phyloP scores from a whole-genome alignment of 2,113 vertebrate species.

The Antechinus stuartii region DNA sequence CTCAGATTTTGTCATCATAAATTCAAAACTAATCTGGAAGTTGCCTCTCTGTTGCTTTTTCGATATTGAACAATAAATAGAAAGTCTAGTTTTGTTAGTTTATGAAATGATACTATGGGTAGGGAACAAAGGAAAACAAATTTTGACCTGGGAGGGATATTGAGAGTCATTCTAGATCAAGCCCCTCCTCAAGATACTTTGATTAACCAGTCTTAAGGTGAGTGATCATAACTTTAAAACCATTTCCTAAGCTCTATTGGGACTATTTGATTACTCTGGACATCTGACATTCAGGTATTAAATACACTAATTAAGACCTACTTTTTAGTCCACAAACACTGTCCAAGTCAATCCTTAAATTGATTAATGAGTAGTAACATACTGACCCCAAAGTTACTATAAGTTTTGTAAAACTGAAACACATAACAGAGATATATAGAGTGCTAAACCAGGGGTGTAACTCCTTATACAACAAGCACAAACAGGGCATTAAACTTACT shows the following conservation, averaged over 20 bases:
- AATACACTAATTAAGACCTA: conserved; percentile 20
- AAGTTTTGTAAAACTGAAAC: conserved; percentile 34
- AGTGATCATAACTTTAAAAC: conserved; percentile 33
- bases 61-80: conserved; percentile 42
- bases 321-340: conserved; percentile 53
- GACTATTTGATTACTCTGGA: conserved; percentile 45
- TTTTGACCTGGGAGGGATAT: not conserved
- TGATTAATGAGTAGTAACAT: conserved; percentile 61
- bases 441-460: conserved; percentile 89
- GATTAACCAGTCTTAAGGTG: conserved; percentile 42
- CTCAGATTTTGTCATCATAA: too few relatives aligned
- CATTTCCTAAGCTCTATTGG: conserved; percentile 47
- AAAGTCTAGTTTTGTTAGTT: conserved; percentile 40
- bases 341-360: conserved; percentile 59
- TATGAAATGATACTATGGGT: conserved; percentile 22
- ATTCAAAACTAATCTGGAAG: conserved; percentile 12
- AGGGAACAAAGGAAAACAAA: conserved; percentile 46
- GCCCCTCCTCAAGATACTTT: not conserved
- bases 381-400: conserved; percentile 50
- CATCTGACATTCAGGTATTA: conserved; percentile 63
- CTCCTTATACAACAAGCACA: conserved; percentile 89
- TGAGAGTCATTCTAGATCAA: not conserved
- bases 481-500: conserved; percentile 95
- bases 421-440: conserved; percentile 18
- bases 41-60: conserved; percentile 61